Percentiles rank a stretch among this genome's conserved stretches.
Evolutionary conservation across 35 echinoderm and acorn worm species (phyloP).

Genomic region (Anneissia japonica): DNA sequence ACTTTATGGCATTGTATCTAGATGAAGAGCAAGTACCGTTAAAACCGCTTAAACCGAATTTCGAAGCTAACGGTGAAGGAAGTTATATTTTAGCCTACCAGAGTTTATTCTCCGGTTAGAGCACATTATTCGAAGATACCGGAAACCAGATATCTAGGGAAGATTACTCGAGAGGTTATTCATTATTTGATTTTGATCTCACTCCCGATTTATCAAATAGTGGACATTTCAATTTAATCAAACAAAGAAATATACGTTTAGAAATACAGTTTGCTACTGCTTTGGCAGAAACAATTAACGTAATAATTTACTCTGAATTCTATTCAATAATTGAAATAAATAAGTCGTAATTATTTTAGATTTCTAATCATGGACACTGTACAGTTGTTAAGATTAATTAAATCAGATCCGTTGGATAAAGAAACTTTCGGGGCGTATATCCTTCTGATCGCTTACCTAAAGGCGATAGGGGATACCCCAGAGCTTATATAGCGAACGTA

Average conservation of each 20-base stretch:
- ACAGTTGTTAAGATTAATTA: too few relatives aligned
- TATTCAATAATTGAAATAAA: too few relatives aligned
- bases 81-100: slow-evolving; percentile 46
- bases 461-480: too few relatives aligned
- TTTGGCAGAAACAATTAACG: slow-evolving; percentile 25
- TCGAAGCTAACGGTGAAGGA: neutral
- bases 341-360: too few relatives aligned
- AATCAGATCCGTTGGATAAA: too few relatives aligned
- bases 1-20: slow-evolving; percentile 28
- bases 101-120: slow-evolving; percentile 23
- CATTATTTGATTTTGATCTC: slow-evolving; percentile 53
- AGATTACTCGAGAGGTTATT: slow-evolving; percentile 53
- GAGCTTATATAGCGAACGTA: too few relatives aligned
- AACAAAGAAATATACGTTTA: slow-evolving; percentile 46
- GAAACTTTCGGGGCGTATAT: too few relatives aligned
- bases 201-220: slow-evolving; percentile 45
- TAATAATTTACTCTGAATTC: slow-evolving; percentile 57
- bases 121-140: slow-evolving; percentile 52
- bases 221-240: slow-evolving; percentile 42
- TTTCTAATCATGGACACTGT: too few relatives aligned
- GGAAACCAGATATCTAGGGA: slow-evolving; percentile 60
- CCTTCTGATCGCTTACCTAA: too few relatives aligned
- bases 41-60: slow-evolving; percentile 11
- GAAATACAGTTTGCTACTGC: slow-evolving; percentile 38
- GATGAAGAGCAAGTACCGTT: slow-evolving; percentile 29